phyloP scores from a whole-genome alignment of 2,113 vertebrate species.

The Tychaedon coryphoeus region DNA sequence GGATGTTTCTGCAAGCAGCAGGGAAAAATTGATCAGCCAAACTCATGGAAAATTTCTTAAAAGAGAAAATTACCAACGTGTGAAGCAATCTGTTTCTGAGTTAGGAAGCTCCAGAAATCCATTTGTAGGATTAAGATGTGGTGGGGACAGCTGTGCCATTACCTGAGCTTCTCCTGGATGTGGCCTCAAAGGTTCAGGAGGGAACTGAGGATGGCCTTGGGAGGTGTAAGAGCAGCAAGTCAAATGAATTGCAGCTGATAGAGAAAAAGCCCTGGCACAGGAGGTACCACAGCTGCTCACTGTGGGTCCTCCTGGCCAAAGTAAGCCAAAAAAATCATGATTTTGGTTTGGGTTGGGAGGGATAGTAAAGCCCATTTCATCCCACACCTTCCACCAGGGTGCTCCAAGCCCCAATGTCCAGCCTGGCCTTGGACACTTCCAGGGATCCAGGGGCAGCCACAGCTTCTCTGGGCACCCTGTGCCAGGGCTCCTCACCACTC shows the following conservation, averaged over 20 bases:
- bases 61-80: background rate
- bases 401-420: background rate
- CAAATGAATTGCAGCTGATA: background rate
- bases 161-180: background rate
- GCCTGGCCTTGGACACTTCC: rapidly evolving
- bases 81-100: background rate
- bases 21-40: background rate
- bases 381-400: background rate
- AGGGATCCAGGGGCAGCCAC: background rate
- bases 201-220: background rate
- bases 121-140: background rate
- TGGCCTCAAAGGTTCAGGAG: background rate
- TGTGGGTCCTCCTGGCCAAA: background rate
- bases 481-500: rapidly evolving
- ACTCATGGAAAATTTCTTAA: background rate
- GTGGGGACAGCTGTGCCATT: background rate
- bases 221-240: background rate
- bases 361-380: background rate
- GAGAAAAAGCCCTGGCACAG: background rate
- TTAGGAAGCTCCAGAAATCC: background rate
- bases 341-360: background rate
- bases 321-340: background rate
- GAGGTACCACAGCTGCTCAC: background rate
- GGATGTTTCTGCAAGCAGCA: background rate
- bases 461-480: background rate